Evolutionary conservation across 2,797 vertebrate genomes (phyloP), one percentile per base, ranked within the genome.

Genomic region (Poecile montanus): DNA sequence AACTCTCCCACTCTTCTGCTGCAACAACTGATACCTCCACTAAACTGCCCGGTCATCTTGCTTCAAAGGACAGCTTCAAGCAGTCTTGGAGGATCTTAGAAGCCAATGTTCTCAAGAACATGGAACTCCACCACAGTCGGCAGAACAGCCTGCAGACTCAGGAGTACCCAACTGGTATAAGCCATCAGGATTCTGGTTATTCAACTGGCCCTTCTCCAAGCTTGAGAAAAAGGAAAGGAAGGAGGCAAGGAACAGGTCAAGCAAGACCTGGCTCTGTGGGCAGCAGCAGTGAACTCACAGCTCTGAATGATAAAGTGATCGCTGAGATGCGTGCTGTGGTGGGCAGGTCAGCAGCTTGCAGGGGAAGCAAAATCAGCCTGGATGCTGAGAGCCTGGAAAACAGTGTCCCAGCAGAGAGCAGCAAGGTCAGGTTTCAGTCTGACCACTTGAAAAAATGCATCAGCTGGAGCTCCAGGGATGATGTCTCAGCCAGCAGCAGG

Each of bases 111-210:
- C 98, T 98, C 76, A 98, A 98, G 13, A 98, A 98, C 85, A 98
- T 98, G 97, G 99, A 99, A 74, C 98, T 98, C 29, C 98, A 98
- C 66, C 98, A 99, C 97, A 98, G 98, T 93, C 97, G 98, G 29
- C 98, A 99, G 92, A 98, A 97, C 96, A 99, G 98, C 97, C 97
- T 99, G 92, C 98, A 98, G 62, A 98, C 98, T 16, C 98, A 98
- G 85, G 99, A 99, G 84, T 99, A 98, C 92, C 97, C 98, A 16
- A 97, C 98, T 0, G 97, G 98, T 4, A 96, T 98, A 71, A 99
- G 98, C 97, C 99, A 99, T 89, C 99, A 99, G 94, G 99, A 99
- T 96, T 99, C 99, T 13, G 99, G 99, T 60, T 99, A 99, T 97
- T 99, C 99, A 1, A 99, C 99, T 2, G 99, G 99, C 4, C 99